Conservation (phyloP, 2,113 vertebrate species). For the Stictonetta naevosa region DNA sequence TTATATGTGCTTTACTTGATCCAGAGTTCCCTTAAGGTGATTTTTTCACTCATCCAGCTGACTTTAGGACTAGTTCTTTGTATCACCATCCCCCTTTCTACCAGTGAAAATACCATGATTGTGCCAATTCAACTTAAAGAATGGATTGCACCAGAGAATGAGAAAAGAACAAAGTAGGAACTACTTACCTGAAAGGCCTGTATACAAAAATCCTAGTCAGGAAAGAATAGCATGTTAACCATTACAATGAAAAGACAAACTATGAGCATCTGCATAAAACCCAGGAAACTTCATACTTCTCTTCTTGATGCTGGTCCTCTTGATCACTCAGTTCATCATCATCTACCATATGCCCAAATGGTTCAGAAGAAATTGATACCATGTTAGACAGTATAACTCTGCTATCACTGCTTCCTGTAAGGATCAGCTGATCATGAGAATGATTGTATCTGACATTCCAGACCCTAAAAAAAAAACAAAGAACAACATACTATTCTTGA, state of each 20-base stretch:
- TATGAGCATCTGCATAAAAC: background rate
- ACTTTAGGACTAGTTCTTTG: background rate
- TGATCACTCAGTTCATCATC: constrained; percentile 95
- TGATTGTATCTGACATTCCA: constrained; percentile 99
- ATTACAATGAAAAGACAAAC: background rate
- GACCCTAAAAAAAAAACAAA: constrained; percentile 81
- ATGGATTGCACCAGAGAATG: background rate
- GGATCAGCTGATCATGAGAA: constrained; percentile 95
- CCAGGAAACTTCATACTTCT: constrained; percentile 83
- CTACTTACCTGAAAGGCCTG: constrained; percentile 40
- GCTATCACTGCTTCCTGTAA: constrained; percentile 98
- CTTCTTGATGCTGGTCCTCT: constrained; percentile 89
- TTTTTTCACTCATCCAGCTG: background rate
- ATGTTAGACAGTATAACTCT: constrained; percentile 98
- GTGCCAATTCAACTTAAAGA: background rate
- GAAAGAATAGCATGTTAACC: background rate
- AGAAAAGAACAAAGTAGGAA: background rate
- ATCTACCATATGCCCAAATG: constrained; percentile 95
- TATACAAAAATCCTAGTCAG: constrained; percentile 45
- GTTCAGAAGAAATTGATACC: constrained; percentile 99
- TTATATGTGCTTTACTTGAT: background rate
- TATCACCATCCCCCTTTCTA: background rate
- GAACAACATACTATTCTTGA: background rate
- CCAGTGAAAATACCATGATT: background rate
- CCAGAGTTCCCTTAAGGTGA: background rate